Evolutionary conservation across 2,888 invertebrate species (phyloP).

Genomic region (Nephrotoma guestfalica): DNA sequence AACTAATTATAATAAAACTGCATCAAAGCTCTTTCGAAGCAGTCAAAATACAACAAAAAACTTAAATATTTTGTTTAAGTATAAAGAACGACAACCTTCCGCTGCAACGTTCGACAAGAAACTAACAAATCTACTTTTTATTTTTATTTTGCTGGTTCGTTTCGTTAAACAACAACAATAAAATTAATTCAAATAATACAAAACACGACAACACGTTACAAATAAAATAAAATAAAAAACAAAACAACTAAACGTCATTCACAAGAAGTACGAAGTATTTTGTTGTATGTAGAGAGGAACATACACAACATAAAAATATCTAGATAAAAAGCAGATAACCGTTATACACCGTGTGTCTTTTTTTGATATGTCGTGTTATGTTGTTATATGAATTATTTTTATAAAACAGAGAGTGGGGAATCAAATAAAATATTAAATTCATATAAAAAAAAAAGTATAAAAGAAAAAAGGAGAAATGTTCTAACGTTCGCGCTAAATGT

Average conservation of each 20-base stretch:
- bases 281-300: not conserved
- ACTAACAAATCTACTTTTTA: not conserved
- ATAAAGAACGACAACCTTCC: not conserved
- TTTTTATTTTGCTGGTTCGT: not conserved
- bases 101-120: not conserved
- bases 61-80: not conserved
- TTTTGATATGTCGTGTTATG: not conserved
- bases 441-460: not conserved
- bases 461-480: not conserved
- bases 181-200: not conserved
- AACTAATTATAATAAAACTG: not conserved
- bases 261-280: not conserved
- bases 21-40: not conserved
- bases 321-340: not conserved
- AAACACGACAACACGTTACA: not conserved
- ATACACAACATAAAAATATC: not conserved
- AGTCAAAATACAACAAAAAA: not conserved
- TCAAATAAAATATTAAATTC: not conserved
- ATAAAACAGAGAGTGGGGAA: not conserved
- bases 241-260: not conserved
- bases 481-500: not conserved
- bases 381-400: not conserved
- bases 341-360: not conserved
- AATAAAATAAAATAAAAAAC: not conserved
- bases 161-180: not conserved